Base-by-base conservation (phyloP, 2,113 vertebrate genomes). In the Ancistrus triradiatus region DNA sequence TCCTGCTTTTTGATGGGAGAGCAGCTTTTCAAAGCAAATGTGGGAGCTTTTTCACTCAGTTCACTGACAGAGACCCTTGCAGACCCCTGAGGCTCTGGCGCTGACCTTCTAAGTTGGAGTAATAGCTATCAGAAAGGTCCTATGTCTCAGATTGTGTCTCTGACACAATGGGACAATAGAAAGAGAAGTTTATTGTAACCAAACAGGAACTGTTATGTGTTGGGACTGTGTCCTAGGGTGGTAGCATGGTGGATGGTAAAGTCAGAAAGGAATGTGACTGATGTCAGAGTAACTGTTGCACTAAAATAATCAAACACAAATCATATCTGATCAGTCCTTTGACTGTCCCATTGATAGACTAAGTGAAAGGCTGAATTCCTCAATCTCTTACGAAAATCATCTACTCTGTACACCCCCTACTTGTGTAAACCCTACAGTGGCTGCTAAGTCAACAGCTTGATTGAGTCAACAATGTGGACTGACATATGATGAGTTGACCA, bases 11-110 rank as follows among this genome's bases (percentile, higher is more conserved):
- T 82, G 77, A 82, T 81, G 79, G 79, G 82, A 79, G 81, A 81
- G 80, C 82, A 83, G 80, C 78, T 76, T 83, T 86, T 83, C 82
- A 85, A 85, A 87, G 78, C 80, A 78, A 81, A 77, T 78, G 78
- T 80, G 81, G 80, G 79, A 85, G 82, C 77, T 70, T 81, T 87
- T 82, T 83, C 79, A 84, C 84, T 75, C 80, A 74, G 62, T 70
- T 73, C 81, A 81, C 79, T 78, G 80, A 80, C 82, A 81, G 78
- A 80, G 80, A 77, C 76, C 84, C 77, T 76, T 80, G 72, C 73
- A 50, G 17, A 55, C 27, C 49, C 42, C 68, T 38, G 61, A 14
- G 25, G 42, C 27, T 50, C 13, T 46, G 47, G 31, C 31, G 57
- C 15, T 43, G 31, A 58, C 13, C 19, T 47, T 55, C 27, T 28